A percentile compares a stretch with the other conserved stretches of the same genome.
Evolutionary conservation across 2,888 invertebrate genomes (phyloP).

Genomic region (Craniophora ligustri): DNA sequence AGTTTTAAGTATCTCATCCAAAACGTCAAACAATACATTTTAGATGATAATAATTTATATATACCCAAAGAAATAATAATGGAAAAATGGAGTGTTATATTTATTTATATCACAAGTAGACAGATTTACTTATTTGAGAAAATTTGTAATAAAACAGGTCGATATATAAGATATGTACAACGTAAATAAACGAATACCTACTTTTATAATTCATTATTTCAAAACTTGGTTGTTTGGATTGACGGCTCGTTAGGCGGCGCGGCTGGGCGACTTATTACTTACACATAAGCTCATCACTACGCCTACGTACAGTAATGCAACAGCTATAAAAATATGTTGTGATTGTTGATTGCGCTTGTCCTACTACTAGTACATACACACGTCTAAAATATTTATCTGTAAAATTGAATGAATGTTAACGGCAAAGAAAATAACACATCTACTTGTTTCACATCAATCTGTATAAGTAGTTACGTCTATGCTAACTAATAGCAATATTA

Average conservation of each 20-base stretch:
- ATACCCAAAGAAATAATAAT: slow-evolving; percentile 20
- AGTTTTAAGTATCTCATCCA: slow-evolving; percentile 25
- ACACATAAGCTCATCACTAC: slow-evolving; percentile 65
- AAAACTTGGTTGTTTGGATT: slow-evolving; percentile 54
- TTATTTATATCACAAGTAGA: slow-evolving; percentile 71
- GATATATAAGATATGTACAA: slow-evolving; percentile 63
- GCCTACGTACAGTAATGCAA: slow-evolving; percentile 51
- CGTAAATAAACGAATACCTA: too few species aligned
- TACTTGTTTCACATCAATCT: slow-evolving; percentile 29
- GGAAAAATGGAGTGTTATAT: slow-evolving; percentile 37
- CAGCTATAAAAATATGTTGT: slow-evolving; percentile 31
- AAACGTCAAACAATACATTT: slow-evolving; percentile 45
- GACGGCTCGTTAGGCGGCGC: slow-evolving; percentile 35
- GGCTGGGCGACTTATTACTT: slow-evolving; percentile 44
- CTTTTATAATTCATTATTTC: too few species aligned
- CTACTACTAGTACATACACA: slow-evolving; percentile 40
- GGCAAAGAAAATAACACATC: slow-evolving; percentile 18
- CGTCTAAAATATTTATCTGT: slow-evolving; percentile 40
- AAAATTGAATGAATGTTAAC: slow-evolving; percentile 21
- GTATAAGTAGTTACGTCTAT: slow-evolving; percentile 20
- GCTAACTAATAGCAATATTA: slow-evolving; percentile 17
- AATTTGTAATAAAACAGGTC: slow-evolving; percentile 70
- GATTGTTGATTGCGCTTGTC: slow-evolving; percentile 23
- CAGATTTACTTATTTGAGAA: slow-evolving; percentile 77
- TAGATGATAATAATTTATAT: slow-evolving; percentile 32